Evolutionary conservation across 2,113 vertebrate genomes (phyloP), one percentile per base, ranked within the genome.

Genomic region (Ictalurus furcatus): DNA sequence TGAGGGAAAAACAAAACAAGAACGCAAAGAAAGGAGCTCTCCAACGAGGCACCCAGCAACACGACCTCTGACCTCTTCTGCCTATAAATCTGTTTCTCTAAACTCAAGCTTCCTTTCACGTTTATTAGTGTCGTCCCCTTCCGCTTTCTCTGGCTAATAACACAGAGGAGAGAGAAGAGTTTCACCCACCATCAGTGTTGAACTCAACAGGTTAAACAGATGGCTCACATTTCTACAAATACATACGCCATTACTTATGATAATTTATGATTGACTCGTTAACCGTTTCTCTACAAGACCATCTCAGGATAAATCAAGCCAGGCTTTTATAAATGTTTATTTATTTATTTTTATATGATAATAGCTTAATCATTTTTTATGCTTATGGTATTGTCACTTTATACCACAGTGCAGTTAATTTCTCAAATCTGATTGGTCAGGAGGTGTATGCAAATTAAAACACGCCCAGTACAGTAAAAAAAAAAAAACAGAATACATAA

Each of bases 41-140:
- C 91, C 92, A 94, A 94, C 93, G 94, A 94, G 95, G 94, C 95
- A 95, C 94, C 94, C 92, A 93, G 93, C 93, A 90, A 34, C 90
- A 92, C 86, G 94, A 94, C 95, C 95, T 73, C 81, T 92, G 93
- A 94, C 95, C 94, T 92, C 56, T 84, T 88, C 91, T 93, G 94
- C 93, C 94, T 95, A 94, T 96, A 96, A 96, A 96, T 95, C 95
- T 94, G 59, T 76, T 93, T 94, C 92, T 94, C 92, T 92, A 85
- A 56, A 91, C 63, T 69, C 56, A 30, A 80, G 44, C 90, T 61
- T 86, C 88, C 87, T 91, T 92, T 85, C 67, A 67, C 82, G 71
- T 84, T 65, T 89, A 89, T 90, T 86, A 80, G 16, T 61, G 21
- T 25, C 54, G 13, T 44, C 25, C 34, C 37, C 56, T 76, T 73